phyloP scores from a whole-genome alignment of 2,797 vertebrate species.

The Florisuga fusca region DNA sequence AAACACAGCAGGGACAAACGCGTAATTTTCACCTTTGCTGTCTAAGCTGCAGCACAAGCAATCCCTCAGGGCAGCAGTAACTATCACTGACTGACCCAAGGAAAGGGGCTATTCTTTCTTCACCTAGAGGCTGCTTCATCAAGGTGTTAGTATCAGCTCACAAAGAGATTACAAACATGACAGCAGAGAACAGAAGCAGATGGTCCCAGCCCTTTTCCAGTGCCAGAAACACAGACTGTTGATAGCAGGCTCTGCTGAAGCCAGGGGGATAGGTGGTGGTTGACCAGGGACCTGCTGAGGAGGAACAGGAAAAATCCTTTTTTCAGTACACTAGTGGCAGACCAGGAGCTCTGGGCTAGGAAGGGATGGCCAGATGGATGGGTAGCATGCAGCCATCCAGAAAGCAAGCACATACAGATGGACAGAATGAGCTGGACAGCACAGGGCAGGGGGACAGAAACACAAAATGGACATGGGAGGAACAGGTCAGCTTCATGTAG shows the following conservation, averaged over 20 bases:
- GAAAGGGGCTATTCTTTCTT: not conserved
- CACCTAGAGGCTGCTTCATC: not conserved
- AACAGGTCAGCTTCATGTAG: not conserved
- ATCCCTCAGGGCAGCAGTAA: not conserved
- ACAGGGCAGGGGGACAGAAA: not conserved
- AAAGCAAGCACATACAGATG: not conserved
- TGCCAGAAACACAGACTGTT: conserved; percentile 19
- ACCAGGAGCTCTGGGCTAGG: not conserved
- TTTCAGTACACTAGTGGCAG: not conserved
- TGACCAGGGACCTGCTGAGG: not conserved
- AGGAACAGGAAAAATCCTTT: not conserved
- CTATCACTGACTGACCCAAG: not conserved
- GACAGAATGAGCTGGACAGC: not conserved
- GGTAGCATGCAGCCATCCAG: not conserved
- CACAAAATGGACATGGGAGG: not conserved
- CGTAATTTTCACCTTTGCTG: not conserved
- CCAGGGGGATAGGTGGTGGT: not conserved
- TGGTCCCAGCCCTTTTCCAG: not conserved
- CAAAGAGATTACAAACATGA: not conserved
- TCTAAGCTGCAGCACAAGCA: not conserved
- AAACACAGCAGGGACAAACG: not conserved
- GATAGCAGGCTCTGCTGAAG: not conserved
- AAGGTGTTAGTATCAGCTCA: not conserved
- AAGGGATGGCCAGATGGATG: not conserved
- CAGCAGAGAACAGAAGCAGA: conserved; percentile 28